Evolutionary conservation across 2,113 vertebrate genomes (phyloP).

Genomic region (Mesitornis unicolor): DNA sequence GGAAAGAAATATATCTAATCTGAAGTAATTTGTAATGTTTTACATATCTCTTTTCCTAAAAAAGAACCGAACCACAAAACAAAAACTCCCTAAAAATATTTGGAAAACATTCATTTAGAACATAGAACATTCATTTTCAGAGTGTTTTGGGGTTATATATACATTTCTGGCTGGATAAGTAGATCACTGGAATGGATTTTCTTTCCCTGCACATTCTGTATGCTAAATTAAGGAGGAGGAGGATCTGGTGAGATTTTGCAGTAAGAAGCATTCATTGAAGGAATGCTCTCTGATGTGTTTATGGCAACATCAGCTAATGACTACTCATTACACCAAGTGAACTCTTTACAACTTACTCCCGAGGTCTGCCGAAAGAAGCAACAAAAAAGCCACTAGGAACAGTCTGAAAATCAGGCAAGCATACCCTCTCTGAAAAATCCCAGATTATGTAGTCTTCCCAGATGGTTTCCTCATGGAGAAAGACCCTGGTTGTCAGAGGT

Average conservation of each 20-base stretch:
- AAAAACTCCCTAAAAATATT: not conserved
- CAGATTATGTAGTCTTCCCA: not conserved
- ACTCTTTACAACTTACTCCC: not conserved
- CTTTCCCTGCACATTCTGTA: not conserved
- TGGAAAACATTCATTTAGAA: not conserved
- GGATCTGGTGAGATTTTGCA: not conserved
- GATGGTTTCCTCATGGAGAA: not conserved
- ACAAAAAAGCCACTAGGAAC: not conserved
- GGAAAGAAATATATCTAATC: not conserved
- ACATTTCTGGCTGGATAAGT: not conserved
- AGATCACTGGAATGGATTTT: not conserved
- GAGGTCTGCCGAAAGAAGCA: not conserved
- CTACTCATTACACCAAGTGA: not conserved
- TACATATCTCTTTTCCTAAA: not conserved
- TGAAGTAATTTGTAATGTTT: not conserved
- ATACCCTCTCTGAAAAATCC: not conserved
- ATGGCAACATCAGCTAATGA: not conserved
- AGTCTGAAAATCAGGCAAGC: not conserved
- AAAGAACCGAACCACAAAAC: not conserved
- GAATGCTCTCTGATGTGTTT: not conserved
- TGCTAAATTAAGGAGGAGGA: not conserved
- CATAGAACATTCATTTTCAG: not conserved
- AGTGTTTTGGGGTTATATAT: not conserved
- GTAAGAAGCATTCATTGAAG: not conserved
- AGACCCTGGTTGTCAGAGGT: not conserved